Conservation (phyloP, 2,888 invertebrate species). For the Endotricha flammealis region DNA sequence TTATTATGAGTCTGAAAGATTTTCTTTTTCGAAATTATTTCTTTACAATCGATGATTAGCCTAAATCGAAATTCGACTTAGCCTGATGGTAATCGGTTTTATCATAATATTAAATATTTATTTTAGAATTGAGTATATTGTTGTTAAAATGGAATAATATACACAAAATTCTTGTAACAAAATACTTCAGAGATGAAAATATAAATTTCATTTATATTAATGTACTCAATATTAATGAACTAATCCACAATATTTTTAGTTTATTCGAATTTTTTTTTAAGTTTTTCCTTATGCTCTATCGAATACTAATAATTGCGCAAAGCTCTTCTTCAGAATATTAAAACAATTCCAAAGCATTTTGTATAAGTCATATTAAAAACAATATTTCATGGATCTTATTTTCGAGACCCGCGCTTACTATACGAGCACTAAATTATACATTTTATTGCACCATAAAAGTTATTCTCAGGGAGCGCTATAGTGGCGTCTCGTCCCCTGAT, state of each 20-base stretch:
- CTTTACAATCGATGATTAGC: too few relatives aligned
- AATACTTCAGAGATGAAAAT: too few relatives aligned
- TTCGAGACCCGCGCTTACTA: constrained; percentile 11
- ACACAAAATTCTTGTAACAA: not conserved
- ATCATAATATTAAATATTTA: too few relatives aligned
- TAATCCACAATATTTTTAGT: constrained; percentile 11
- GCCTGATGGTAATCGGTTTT: too few relatives aligned
- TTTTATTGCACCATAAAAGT: constrained; percentile 65
- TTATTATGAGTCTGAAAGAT: too few relatives aligned
- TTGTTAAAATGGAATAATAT: too few relatives aligned
- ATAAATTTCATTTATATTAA: not conserved
- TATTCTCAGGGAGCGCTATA: constrained; percentile 57
- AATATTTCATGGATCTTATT: constrained; percentile 13
- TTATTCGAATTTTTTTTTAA: constrained; percentile 13
- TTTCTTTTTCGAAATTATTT: too few relatives aligned
- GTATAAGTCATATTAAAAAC: constrained; percentile 21
- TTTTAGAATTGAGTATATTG: too few relatives aligned
- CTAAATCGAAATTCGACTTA: too few relatives aligned
- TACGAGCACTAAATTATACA: constrained; percentile 19
- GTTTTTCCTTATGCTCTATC: constrained; percentile 22
- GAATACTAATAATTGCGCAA: constrained; percentile 35
- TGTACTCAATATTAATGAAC: constrained; percentile 6
- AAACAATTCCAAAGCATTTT: constrained; percentile 44
- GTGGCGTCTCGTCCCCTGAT: constrained; percentile 64
- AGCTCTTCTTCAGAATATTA: constrained; percentile 38